phyloP scores from a whole-genome alignment of 2,113 vertebrate species.

The Lates calcarifer region DNA sequence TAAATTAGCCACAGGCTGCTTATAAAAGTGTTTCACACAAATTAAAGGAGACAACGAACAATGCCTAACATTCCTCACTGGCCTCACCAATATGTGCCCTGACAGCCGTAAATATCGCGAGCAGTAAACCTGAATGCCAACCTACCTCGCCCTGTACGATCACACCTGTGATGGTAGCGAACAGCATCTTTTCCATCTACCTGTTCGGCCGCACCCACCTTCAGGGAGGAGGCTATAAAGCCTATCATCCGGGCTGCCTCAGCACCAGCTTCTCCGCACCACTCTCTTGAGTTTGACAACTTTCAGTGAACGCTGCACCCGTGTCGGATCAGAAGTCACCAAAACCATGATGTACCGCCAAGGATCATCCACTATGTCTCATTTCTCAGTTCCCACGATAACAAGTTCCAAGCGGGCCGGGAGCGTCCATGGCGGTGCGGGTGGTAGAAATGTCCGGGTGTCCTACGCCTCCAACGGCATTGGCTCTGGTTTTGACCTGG shows the following conservation, averaged over 20 bases:
- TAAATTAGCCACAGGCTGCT: background rate
- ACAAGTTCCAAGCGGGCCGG: background rate
- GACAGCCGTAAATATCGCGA: background rate
- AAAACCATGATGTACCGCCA: constrained; percentile 21
- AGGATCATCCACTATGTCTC: constrained; percentile 27
- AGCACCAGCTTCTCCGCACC: constrained; percentile 32
- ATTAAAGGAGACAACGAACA: constrained; percentile 11
- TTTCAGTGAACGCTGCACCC: background rate
- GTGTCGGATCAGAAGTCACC: background rate
- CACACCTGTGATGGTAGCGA: constrained; percentile 42
- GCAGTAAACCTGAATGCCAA: constrained; percentile 2
- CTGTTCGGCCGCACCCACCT: constrained; percentile 54
- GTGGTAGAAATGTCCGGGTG: constrained; percentile 47
- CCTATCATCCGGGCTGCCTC: background rate
- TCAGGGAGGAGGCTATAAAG: constrained; percentile 54
- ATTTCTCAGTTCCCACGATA: background rate
- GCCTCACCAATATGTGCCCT: background rate
- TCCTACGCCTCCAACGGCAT: constrained; percentile 65
- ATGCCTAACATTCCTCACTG: background rate
- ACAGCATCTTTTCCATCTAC: constrained; percentile 37
- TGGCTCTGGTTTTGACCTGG: constrained; percentile 62
- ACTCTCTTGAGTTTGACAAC: background rate
- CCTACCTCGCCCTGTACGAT: constrained; percentile 41
- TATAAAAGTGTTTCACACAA: background rate
- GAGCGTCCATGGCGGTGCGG: constrained; percentile 78